Conservation (phyloP, 2,888 invertebrate species). For the Galerucella nymphaeae region DNA sequence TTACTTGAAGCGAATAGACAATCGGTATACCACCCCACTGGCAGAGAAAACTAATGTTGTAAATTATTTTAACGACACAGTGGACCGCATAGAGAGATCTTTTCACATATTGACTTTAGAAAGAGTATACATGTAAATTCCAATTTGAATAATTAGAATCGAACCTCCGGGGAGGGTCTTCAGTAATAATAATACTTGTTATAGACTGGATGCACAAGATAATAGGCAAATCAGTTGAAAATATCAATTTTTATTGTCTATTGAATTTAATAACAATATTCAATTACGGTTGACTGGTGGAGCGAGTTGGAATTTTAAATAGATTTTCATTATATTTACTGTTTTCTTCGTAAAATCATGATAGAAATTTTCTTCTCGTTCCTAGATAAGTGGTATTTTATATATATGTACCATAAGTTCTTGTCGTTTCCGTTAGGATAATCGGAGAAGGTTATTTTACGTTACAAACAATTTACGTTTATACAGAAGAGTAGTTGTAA, state of each 20-base stretch:
- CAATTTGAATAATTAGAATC: too few relatives aligned
- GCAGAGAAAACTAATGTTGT: too few relatives aligned
- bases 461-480: not conserved
- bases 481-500: not conserved
- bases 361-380: not conserved
- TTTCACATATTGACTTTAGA: too few relatives aligned
- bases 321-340: slow-evolving; percentile 8
- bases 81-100: too few relatives aligned
- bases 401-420: not conserved
- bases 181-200: not conserved
- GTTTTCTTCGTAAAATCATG: slow-evolving; percentile 7
- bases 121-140: too few relatives aligned
- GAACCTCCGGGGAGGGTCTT: not conserved
- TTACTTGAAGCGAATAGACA: too few relatives aligned
- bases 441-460: not conserved
- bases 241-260: not conserved
- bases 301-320: slow-evolving; percentile 15
- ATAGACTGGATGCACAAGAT: slow-evolving; percentile 1
- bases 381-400: too few relatives aligned
- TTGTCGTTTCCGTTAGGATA: slow-evolving; percentile 4
- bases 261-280: slow-evolving; percentile 13
- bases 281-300: slow-evolving; percentile 8
- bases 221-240: slow-evolving; percentile 12
- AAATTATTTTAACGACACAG: too few relatives aligned
- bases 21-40: too few relatives aligned